Evolutionary conservation across 53 echinoderm and acorn worm genomes (phyloP).

Genomic region (Hippasteria phrygiana): DNA sequence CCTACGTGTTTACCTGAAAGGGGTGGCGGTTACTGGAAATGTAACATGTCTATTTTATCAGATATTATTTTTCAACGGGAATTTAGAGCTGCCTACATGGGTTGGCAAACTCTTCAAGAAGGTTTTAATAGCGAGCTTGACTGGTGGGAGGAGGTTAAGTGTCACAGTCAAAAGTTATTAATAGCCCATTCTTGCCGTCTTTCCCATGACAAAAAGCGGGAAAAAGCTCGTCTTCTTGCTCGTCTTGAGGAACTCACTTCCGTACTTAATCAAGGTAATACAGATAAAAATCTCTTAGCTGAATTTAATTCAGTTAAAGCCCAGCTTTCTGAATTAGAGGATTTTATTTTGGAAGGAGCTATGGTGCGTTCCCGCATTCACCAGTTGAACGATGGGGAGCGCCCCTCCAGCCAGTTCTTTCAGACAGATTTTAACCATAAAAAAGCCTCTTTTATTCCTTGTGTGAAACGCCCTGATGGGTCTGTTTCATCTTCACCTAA

Average conservation of each 20-base stretch:
- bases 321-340: not conserved
- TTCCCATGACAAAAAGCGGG: not conserved
- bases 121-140: slow-evolving; percentile 27
- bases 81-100: slow-evolving; percentile 11
- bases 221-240: not conserved
- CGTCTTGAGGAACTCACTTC: too few relatives aligned
- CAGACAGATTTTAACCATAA: not conserved
- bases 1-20: not conserved
- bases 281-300: too few relatives aligned
- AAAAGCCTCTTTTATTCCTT: not conserved
- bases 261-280: too few relatives aligned
- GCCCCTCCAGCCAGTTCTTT: slow-evolving; percentile 7
- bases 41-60: slow-evolving; percentile 51
- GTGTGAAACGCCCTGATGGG: not conserved
- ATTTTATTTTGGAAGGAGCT: not conserved
- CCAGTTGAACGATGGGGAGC: slow-evolving; percentile 11
- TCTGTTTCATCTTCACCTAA: not conserved
- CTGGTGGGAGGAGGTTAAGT: slow-evolving; percentile 77
- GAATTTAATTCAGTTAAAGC: too few relatives aligned
- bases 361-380: not conserved
- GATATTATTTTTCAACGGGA: slow-evolving; percentile 49
- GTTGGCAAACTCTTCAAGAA: slow-evolving; percentile 65
- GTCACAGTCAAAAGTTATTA: slow-evolving; percentile 24
- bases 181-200: slow-evolving; percentile 49
- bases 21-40: slow-evolving; percentile 69